Evolutionary conservation across 2,888 invertebrate genomes (phyloP), one percentile per base, ranked within the genome.

Genomic region (Diloba caeruleocephala): DNA sequence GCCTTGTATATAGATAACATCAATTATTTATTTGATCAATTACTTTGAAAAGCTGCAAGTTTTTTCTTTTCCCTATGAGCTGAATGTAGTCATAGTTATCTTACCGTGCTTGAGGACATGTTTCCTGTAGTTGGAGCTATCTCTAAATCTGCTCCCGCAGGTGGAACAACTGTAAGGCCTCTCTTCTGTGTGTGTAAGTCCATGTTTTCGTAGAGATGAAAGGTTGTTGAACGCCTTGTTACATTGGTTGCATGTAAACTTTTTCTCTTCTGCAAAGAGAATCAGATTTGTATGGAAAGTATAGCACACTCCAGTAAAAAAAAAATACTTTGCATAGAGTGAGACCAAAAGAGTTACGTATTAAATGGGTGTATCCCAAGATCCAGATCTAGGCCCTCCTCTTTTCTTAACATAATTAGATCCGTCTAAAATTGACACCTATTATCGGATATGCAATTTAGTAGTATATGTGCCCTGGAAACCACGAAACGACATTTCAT

Each of bases 61-160:
- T n/a, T n/a, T n/a, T n/a, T n/a, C n/a, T n/a, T n/a, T n/a, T n/a
- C n/a, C n/a, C n/a, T n/a, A n/a, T n/a, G n/a, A n/a, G n/a, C n/a
- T n/a, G n/a, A 26, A 25, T 9, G 12, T 12, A 14, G 0, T 8
- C 1, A n/a, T n/a, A 42, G 15, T 25, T 4, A 38, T 43, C 82
- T 83, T 76, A 50, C 83, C 82, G 62, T 92, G 92, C 48, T 88
- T 91, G 26, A 81, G 82, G 2, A 87, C 80, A 77, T 97, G 97
- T 76, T 96, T 96, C 74, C 94, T 95, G 29, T 96, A 92, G 85
- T 96, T 96, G 19, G 96, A 96, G 51, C 93, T 87, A 86, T 96
- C 94, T 50, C 95, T 84, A 88, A 96, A 91, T 68, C 96, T 70
- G 74, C 93, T 64, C 83, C 89, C 90, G 74, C 97, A 97, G 0